Base-by-base conservation (phyloP, 92 coral and sea anemone species). In the Palythoa grandiflora region DNA sequence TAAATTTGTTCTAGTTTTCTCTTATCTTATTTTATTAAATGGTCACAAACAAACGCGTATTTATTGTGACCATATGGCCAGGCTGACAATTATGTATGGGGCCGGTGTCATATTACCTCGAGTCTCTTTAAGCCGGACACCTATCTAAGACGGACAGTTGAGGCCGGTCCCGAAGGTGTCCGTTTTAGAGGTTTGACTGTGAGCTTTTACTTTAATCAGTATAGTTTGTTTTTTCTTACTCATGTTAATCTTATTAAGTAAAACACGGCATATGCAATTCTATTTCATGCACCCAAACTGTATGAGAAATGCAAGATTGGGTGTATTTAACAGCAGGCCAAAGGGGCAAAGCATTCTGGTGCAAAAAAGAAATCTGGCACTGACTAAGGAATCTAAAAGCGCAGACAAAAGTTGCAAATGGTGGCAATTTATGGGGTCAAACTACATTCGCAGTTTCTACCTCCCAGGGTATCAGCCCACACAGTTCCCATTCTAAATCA, bases 261-360 rank as follows among this genome's bases (percentile, higher is more conserved):
- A 90, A 85, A 90, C 35, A 61, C 85, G 1, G 89, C 79, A 17
- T 90, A 86, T 77, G 93, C 91, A 39, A 68, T 90, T 38, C 89
- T 90, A 51, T 77, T 77, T 54, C 89, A 85, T 85, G 89, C 89
- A 86, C 36, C 37, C 53, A 54, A 35, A 83, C 77, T 83, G 59
- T 66, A 83, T 53, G 55, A 68, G 53, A 38, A 71, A 78, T 84
- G 63, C 88, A 84, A 71, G 74, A 52, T 71, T 68, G 90, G 90
- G 21, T 87, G 17, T 86, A 73, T 90, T 15, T 89, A 89, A 70
- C 81, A 86, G 3, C 93, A 90, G 54, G 92, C 80, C 14, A 90
- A 90, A 66, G 90, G 86, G 81, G 80, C 92, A 7, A 90, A 90
- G 68, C 92, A 86, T 54, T 85, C 90, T 61, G 89, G 77, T 55